phyloP scores from a whole-genome alignment of 2,113 vertebrate species.

The Siniperca knerii region DNA sequence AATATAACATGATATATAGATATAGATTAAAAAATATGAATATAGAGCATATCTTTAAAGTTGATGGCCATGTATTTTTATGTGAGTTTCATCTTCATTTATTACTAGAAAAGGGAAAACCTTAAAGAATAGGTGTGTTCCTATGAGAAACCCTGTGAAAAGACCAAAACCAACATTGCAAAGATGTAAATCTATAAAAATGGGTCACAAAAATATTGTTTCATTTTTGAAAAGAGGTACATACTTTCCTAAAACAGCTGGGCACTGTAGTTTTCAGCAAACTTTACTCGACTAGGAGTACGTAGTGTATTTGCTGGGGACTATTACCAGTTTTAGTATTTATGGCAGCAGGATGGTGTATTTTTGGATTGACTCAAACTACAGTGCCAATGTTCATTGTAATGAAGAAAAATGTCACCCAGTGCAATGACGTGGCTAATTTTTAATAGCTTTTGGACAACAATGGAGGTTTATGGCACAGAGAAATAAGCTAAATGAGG shows the following conservation, averaged over 20 bases:
- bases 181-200: background rate
- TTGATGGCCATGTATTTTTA: slow-evolving; percentile 28
- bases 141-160: background rate
- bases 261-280: background rate
- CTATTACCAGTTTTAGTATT: background rate
- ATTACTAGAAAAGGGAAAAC: slow-evolving; percentile 15
- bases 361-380: background rate
- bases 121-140: background rate
- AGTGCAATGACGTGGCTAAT: background rate
- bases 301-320: background rate
- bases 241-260: background rate
- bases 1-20: background rate
- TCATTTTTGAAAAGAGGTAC: background rate
- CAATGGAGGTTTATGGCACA: background rate
- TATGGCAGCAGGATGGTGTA: background rate
- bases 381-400: background rate
- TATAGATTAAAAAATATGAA: background rate
- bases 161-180: background rate
- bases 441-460: background rate
- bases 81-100: slow-evolving; percentile 4
- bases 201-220: background rate
- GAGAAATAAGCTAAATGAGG: background rate
- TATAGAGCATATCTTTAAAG: background rate
- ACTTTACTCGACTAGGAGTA: too few species aligned
- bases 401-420: background rate